Evolutionary conservation across 2,888 invertebrate genomes (phyloP).

Genomic region (Himalopsyche japonica): DNA sequence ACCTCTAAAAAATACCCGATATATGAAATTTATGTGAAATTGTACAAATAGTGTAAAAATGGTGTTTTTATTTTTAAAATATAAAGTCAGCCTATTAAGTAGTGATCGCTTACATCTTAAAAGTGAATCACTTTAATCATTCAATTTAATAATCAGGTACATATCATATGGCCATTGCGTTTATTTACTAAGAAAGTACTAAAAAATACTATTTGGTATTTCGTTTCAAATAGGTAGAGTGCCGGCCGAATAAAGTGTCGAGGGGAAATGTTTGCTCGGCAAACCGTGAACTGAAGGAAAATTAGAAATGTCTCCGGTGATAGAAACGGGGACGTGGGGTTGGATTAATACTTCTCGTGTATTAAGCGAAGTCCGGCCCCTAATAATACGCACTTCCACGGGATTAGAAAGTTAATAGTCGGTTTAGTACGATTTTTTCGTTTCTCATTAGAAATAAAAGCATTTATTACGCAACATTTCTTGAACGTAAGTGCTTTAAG

Average conservation of each 20-base stretch:
- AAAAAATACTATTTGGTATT: not conserved
- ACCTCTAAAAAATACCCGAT: no score
- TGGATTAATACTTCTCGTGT: constrained; percentile 17
- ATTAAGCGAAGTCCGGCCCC: not conserved
- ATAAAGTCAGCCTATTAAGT: no score
- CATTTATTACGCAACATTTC: not conserved
- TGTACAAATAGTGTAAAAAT: no score
- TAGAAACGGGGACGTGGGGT: constrained; percentile 7
- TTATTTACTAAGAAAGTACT: not conserved
- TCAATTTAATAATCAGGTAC: no score
- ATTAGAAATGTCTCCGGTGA: constrained; percentile 39
- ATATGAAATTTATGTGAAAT: no score
- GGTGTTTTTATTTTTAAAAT: no score
- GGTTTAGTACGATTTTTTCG: not conserved
- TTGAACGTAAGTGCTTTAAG: not conserved
- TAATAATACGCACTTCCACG: not conserved
- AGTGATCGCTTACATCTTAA: no score
- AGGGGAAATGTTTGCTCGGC: constrained; percentile 24
- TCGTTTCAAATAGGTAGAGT: not conserved
- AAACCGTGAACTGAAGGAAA: constrained; percentile 40
- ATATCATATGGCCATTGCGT: not conserved
- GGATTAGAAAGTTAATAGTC: not conserved
- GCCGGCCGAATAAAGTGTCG: not conserved
- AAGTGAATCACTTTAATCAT: no score
- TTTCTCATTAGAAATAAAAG: not conserved